Base-by-base conservation (phyloP, 2,888 invertebrate genomes). In the Trachelus stipa region DNA sequence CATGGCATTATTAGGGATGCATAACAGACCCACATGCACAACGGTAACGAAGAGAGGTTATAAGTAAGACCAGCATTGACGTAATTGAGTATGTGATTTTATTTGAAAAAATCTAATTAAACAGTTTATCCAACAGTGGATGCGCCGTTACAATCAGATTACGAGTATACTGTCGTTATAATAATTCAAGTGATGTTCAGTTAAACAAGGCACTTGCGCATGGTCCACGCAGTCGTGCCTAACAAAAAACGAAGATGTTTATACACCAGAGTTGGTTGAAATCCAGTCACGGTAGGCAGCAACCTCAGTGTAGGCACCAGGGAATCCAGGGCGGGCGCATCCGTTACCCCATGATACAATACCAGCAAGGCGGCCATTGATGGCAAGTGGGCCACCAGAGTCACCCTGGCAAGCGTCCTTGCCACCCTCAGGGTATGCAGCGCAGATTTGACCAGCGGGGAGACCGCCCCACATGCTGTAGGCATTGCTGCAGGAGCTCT, bases 401-500 rank as follows among this genome's bases (percentile, higher is more conserved):
- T 90, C 89, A 69, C 89, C 89, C 11, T 86, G 86, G 78, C 90
- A 90, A 15, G 87, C 73, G 76, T 88, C 89, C 15, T 85, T 93
- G n/a, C 94, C 94, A 3, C 95, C 95, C 79, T 92, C 90, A 4
- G 92, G 88, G 1, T 88, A 88, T 0, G 94, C 94, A 2, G 95
- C 95, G 85, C 95, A 95, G 11, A 94, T 92, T 4, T 91, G 92
- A 0, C 92, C 92, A 1, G 89, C 86, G 4, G 88, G 87, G 6
- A 89, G 1, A 0, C 84, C 82, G 2, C 84, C 83, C 12, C 73
- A 75, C 0, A 0, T 0, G 0, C 0, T 34, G 84, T 95, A 95
- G 1, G 92, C 93, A 0, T 88, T 85, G 3, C 87, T 88, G 85
- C 95, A 95, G 0, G 87, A 74, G 1, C 89, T 83, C 3, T 92